Conservation (phyloP, 2,797 vertebrate species). For the Phyllotis vaccarum region DNA sequence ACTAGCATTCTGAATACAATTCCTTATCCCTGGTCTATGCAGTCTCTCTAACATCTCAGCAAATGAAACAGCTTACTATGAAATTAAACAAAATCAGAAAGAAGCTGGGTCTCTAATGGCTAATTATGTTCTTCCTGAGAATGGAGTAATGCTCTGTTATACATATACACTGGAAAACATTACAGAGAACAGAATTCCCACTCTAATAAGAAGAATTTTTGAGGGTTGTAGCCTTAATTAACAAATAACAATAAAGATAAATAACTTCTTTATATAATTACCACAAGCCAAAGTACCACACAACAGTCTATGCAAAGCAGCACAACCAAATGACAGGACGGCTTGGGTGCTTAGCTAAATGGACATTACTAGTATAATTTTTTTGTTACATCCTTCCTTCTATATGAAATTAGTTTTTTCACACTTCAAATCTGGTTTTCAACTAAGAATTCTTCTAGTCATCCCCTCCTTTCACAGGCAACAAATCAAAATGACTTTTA, state of each 20-base stretch:
- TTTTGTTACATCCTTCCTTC: not conserved
- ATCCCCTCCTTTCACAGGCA: not conserved
- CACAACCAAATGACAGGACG: not conserved
- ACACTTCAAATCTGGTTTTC: not conserved
- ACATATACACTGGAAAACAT: conserved; percentile 67
- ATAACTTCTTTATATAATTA: conserved; percentile 31
- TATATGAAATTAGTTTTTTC: not conserved
- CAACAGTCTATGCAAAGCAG: not conserved
- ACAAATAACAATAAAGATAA: conserved; percentile 40
- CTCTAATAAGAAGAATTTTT: conserved; percentile 19
- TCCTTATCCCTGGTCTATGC: not conserved
- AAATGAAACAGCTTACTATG: conserved; percentile 70
- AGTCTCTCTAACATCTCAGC: conserved; percentile 54
- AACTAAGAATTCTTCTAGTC: conserved; percentile 34
- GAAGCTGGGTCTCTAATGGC: conserved; percentile 52
- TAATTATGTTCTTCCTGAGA: conserved; percentile 38
- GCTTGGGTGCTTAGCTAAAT: not conserved
- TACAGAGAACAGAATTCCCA: conserved; percentile 56
- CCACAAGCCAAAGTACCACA: not conserved
- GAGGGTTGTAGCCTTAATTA: not conserved
- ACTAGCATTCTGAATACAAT: conserved; percentile 16
- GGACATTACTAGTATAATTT: not conserved
- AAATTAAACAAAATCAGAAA: conserved; percentile 67
- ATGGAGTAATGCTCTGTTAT: conserved; percentile 54
- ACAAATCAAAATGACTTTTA: conserved; percentile 11